phyloP scores from a whole-genome alignment of 1,140 invertebrate species.

The Neuroterus valhalla region DNA sequence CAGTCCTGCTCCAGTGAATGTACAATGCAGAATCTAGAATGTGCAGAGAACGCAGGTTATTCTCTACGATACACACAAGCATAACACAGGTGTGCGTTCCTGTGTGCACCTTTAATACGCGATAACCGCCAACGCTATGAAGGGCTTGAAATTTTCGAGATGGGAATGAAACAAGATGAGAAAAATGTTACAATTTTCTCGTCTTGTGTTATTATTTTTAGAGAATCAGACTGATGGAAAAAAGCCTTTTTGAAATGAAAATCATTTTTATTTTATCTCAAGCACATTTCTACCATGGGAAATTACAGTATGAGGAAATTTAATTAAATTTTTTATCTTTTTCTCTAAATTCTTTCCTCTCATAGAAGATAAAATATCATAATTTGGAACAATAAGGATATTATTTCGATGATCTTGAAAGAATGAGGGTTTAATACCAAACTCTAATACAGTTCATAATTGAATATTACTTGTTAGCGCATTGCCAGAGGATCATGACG shows the following conservation, averaged over 20 bases:
- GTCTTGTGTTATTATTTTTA: background rate
- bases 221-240: background rate
- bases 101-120: too few relatives aligned
- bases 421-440: too few relatives aligned
- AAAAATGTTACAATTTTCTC: constrained; percentile 1
- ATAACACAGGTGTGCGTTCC: background rate
- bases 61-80: background rate
- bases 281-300: too few relatives aligned
- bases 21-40: background rate
- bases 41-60: background rate
- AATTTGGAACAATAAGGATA: too few relatives aligned
- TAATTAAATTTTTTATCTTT: too few relatives aligned
- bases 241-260: background rate
- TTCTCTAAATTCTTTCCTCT: too few relatives aligned
- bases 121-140: background rate
- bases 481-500: constrained; percentile 10
- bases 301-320: too few relatives aligned
- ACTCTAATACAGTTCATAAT: background rate
- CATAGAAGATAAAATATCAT: too few relatives aligned
- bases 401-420: too few relatives aligned
- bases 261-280: too few relatives aligned
- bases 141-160: background rate
- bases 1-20: background rate
- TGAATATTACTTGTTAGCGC: background rate
- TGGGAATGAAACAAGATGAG: background rate